Percentiles rank a stretch among this genome's conserved stretches.
Evolutionary conservation across 2,888 invertebrate genomes (phyloP).

Genomic region (Pelosia muscerda): DNA sequence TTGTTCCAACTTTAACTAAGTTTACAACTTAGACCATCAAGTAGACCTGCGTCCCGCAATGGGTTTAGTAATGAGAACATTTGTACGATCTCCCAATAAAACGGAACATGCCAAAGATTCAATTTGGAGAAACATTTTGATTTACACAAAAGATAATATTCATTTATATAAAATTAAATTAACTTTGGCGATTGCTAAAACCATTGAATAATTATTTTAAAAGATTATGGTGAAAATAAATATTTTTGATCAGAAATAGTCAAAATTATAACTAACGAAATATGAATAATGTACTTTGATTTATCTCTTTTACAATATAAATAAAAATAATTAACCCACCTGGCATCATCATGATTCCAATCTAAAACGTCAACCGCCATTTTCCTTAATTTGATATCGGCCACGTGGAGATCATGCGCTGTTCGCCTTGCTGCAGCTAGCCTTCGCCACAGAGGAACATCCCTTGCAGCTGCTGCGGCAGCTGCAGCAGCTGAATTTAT

Average conservation of each 20-base stretch:
- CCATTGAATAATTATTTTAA: constrained; percentile 15
- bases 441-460: constrained; percentile 95
- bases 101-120: constrained; percentile 58
- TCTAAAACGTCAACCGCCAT: constrained; percentile 97
- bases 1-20: constrained; percentile 31
- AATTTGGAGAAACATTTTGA: constrained; percentile 62
- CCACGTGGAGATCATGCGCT: constrained; percentile 94
- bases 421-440: constrained; percentile 92
- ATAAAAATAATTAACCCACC: constrained; percentile 55
- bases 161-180: constrained; percentile 56
- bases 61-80: constrained; percentile 68
- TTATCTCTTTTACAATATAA: neutral
- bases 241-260: neutral
- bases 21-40: constrained; percentile 53
- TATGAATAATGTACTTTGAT: constrained; percentile 5
- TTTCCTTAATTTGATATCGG: constrained; percentile 95
- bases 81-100: constrained; percentile 67
- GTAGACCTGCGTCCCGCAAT: constrained; percentile 62
- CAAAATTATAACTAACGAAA: neutral
- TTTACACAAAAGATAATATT: constrained; percentile 54
- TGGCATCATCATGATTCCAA: constrained; percentile 97
- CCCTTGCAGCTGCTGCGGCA: constrained; percentile 95
- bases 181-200: constrained; percentile 26
- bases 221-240: no score
- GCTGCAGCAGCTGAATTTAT: constrained; percentile 98